Evolutionary conservation across 2,797 vertebrate genomes (phyloP).

Genomic region (Leucoraja ocellata): DNA sequence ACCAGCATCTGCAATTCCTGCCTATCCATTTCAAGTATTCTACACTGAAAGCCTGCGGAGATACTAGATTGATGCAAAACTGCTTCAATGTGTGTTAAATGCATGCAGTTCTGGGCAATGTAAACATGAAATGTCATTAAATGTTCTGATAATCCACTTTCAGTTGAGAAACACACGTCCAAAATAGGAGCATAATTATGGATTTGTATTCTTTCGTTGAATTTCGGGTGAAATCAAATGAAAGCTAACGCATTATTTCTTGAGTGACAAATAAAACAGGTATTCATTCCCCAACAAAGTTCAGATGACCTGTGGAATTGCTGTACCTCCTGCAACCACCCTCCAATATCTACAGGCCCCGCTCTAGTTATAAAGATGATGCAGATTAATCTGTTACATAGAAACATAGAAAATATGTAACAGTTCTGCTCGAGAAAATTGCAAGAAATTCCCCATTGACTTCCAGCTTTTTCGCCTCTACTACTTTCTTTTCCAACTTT

Average conservation of each 20-base stretch:
- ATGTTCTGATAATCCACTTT: not conserved
- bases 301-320: not conserved
- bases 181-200: not conserved
- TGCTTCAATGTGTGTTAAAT: not conserved
- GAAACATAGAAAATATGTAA: too few relatives aligned
- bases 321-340: not conserved
- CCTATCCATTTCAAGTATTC: slow-evolving; percentile 41
- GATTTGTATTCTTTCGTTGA: not conserved
- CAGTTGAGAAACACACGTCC: not conserved
- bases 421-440: not conserved
- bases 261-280: not conserved
- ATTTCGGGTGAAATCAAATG: not conserved
- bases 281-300: not conserved
- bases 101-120: too few relatives aligned
- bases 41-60: not conserved
- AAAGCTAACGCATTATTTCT: not conserved
- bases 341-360: not conserved
- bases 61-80: not conserved
- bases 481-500: too few relatives aligned
- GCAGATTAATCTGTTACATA: not conserved
- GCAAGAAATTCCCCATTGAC: not conserved
- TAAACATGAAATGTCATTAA: too few relatives aligned
- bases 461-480: not conserved
- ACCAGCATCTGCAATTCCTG: too few relatives aligned
- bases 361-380: not conserved